Base-by-base conservation (phyloP, 2,113 vertebrate species). In the Baryphthengus martii region DNA sequence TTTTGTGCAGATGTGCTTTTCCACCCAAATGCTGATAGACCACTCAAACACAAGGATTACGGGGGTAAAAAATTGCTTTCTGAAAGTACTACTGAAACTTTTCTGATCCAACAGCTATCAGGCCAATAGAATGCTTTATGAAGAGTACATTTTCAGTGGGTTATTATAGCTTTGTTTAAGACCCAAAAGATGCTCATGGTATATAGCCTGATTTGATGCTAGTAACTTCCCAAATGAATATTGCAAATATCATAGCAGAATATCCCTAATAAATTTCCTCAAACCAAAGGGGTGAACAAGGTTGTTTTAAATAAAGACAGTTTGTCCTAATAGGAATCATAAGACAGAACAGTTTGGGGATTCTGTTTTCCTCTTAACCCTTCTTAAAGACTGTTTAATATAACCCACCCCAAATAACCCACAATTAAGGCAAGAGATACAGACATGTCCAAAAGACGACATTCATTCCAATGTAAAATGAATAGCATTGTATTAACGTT, bases 401-500 rank as follows among this genome's bases (percentile, higher is more conserved):
- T 25, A 70, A 61, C 39, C 21, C 33, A 56, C 39, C 20, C 53
- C 44, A 53, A 39, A 49, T 44, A 61, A 74, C 10, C 12, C 35
- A 58, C n/a, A 53, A 42, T 68, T 89, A 81, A 89, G 31, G 63
- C 56, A 88, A 90, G 26, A 90, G 75, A 28, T 52, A 58, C 10
- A 50, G 55, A 40, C 55, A 73, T 8, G 77, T 25, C 44, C 78
- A 91, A 91, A 91, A 95, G 88, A 98, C 2, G 50, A 98, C 94
- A 97, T 93, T 17, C 59, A 84, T 82, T 62, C 81, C 83, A 50
- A 58, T 77, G 61, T 94, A 97, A 95, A 98, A 97, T 97, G 97
- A 98, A 98, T 98, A 99, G 97, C 98, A 98, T 99, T 98, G 98
- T 98, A 99, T 99, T 99, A 98, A 99, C 98, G 98, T 99, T 99